Evolutionary conservation across 1,140 invertebrate genomes (phyloP).

Genomic region (Riptortus pedestris): DNA sequence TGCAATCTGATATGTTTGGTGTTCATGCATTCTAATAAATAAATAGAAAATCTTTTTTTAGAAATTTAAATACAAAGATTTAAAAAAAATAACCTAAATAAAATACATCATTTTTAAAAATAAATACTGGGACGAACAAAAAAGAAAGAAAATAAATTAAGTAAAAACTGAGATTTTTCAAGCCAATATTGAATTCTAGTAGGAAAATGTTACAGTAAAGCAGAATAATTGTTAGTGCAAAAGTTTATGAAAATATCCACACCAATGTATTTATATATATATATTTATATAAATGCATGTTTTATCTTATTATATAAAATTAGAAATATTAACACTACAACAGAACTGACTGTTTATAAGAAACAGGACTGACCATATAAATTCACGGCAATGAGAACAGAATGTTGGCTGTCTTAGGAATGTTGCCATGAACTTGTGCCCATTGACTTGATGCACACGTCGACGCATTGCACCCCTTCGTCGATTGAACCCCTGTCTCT

Average conservation of each 20-base stretch:
- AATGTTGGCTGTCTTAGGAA: conserved; percentile 97
- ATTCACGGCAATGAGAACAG: conserved; percentile 94
- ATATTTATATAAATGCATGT: too few species aligned
- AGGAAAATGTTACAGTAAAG: conserved; percentile 5
- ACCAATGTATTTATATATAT: conserved; percentile 11
- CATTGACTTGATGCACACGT: conserved; percentile 92
- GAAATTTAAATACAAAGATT: too few species aligned
- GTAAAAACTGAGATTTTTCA: conserved; percentile 5
- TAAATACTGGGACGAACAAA: too few species aligned
- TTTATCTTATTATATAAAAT: too few species aligned
- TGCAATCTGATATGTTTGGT: too few species aligned
- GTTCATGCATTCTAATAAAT: too few species aligned
- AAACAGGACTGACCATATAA: conserved; percentile 74
- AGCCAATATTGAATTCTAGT: neutral
- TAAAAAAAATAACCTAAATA: too few species aligned
- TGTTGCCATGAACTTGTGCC: conserved; percentile 99
- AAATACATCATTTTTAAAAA: too few species aligned
- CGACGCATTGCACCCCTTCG: conserved; percentile 88
- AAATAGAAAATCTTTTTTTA: too few species aligned
- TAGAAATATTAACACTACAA: neutral
- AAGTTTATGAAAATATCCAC: conserved; percentile 7
- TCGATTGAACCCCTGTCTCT: conserved; percentile 84
- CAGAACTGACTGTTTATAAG: conserved; percentile 9
- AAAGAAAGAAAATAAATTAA: neutral
- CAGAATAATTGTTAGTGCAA: conserved; percentile 19